A percentile compares a stretch with the other conserved stretches of the same genome.
phyloP scores from a whole-genome alignment of 2,113 vertebrate genomes.

The Nesogale talazaci region DNA sequence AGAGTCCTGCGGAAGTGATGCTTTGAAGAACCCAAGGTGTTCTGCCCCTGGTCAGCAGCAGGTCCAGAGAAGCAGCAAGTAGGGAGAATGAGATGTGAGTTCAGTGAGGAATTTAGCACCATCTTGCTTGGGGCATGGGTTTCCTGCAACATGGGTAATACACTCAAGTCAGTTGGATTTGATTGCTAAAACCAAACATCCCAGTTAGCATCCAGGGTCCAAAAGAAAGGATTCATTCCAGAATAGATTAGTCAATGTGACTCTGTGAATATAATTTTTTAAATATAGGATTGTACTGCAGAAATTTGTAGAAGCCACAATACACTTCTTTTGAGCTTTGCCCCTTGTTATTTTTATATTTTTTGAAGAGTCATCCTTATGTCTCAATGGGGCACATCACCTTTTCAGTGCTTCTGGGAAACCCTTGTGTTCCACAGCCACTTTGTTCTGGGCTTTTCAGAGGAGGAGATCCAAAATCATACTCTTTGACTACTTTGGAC shows the following conservation, averaged over 20 bases:
- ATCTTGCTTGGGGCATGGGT: background rate
- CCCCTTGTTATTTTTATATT: background rate
- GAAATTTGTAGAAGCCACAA: background rate
- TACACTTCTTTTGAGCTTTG: background rate
- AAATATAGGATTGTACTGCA: background rate
- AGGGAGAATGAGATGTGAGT: background rate
- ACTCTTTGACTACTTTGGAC: background rate
- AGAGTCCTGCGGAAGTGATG: background rate
- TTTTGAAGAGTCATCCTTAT: background rate
- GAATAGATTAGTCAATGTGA: background rate
- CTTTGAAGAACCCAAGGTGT: background rate
- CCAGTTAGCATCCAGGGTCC: background rate
- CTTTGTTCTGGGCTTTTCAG: background rate
- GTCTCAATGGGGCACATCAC: background rate
- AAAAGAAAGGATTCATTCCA: background rate
- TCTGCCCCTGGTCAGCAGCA: background rate
- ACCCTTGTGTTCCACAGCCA: background rate
- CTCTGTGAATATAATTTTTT: background rate
- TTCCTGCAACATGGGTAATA: background rate
- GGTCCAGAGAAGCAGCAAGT: too few relatives aligned
- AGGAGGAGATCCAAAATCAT: background rate
- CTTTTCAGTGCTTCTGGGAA: slow-evolving; percentile 29
- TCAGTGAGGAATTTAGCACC: background rate
- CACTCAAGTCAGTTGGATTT: background rate
- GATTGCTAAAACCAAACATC: background rate